Base-by-base conservation (phyloP, 2,888 invertebrate genomes). In the Plebejus melissa region DNA sequence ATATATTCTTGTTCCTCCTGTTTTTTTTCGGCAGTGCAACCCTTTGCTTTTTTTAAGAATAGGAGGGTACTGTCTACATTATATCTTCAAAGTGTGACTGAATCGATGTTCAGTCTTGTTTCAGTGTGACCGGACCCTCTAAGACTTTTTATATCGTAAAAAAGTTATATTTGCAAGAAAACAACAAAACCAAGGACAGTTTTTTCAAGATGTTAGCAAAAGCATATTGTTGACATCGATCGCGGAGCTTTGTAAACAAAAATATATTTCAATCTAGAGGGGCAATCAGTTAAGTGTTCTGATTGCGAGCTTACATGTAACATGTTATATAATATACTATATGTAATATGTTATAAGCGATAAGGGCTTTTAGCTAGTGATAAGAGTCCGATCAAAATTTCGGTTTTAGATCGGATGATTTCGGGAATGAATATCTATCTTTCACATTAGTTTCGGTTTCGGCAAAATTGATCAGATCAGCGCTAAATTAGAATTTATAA, bases 261-360 rank as follows among this genome's bases (percentile, higher is more conserved):
- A 2, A 60, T 60, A 60, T 28, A 60, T 60, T 60, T 60, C 28
- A 60, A 22, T 9, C 28, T 28, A 28, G 7, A 9, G 60, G 58
- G 60, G 60, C 28, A 60, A 60, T 60, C 60, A 22, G 60, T 28
- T 60, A 28, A 60, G 60, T 60, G 60, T 60, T 60, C 28, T 60
- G 60, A 60, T 28, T 60, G 28, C 60, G 11, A 28, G 60, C 28
- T 60, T 28, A 60, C 28, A 58, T 58, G 22, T 58, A 28, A 60
- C 28, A 60, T 60, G 60, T 28, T 60, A 60, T 28, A 28, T 60
- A 60, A 28, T 60, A 58, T 58, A 28, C 22, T 58, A 60, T 60
- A 60, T 28, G 7, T 9, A 22, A 60, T 60, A 28, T 60, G 7
- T 28, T 60, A 6, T 60, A 28, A 28, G 60, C 60, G 60, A 60